Evolutionary conservation across 2,888 invertebrate species (phyloP), one percentile per base, ranked within the genome.

Genomic region (Conus canariensis): DNA sequence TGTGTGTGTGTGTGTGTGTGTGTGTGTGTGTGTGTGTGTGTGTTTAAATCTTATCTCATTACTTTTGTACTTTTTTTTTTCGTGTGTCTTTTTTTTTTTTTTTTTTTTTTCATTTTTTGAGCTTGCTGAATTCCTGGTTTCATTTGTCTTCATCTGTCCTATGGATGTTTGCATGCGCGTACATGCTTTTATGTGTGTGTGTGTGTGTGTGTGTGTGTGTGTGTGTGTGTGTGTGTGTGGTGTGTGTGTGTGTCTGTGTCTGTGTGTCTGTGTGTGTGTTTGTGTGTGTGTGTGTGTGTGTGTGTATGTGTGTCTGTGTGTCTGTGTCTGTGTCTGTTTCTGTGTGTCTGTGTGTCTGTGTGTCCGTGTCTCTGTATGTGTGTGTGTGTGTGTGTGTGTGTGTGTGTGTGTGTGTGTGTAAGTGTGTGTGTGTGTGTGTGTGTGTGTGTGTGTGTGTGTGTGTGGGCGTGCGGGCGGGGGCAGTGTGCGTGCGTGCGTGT

Each of bases 1-100:
- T 22, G 70, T 16, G 22, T 22, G 70, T 70, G 70, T 22, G 74
- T 74, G n/a, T 74, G 74, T 25, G 74, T 74, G 74, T n/a, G 74
- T n/a, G 74, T n/a, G 74, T n/a, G 74, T n/a, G 74, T 74, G 22
- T 74, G 74, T 74, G 74, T 74, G 74, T 74, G 74, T 74, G 22
- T 74, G 74, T 74, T 30, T 30, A 30, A 30, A 30, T 30, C 30
- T 30, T 30, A 30, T 30, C 30, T 30, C 30, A 30, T 30, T 30
- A 30, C 30, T 30, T 30, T 30, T 30, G 30, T 30, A 30, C 30
- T 0, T 30, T 30, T 30, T 30, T 30, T 30, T 30, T 30, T 30
- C 30, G 30, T 30, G 30, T 30, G 74, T 74, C 22, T 74, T 19
- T 22, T 19, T 22, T 19, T 22, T 19, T 22, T 19, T 74, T 59